Evolutionary conservation across 1,140 invertebrate genomes (phyloP).

Genomic region (Dysdera silvatica): DNA sequence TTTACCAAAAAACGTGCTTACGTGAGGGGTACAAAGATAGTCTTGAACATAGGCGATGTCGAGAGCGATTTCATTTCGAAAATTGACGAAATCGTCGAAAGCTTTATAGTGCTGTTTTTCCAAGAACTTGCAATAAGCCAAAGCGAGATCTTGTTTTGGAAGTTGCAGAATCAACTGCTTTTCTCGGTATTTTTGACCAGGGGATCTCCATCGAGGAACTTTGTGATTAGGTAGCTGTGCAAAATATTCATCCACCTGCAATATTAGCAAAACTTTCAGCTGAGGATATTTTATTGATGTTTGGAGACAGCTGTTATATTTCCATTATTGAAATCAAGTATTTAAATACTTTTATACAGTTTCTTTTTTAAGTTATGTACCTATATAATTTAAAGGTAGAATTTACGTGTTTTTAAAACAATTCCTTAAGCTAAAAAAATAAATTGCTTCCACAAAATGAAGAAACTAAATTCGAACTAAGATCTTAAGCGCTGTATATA

Average conservation of each 20-base stretch:
- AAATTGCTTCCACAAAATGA: no score
- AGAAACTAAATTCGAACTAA: no score
- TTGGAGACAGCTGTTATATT: slow-evolving; percentile 2
- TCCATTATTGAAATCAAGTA: not conserved
- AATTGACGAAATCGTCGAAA: slow-evolving; percentile 82
- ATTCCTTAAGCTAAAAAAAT: no score
- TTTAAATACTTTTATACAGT: no score
- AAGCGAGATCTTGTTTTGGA: slow-evolving; percentile 86
- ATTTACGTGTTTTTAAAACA: no score
- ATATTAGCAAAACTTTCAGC: slow-evolving; percentile 5
- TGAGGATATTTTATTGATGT: not conserved
- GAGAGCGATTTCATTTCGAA: slow-evolving; percentile 85
- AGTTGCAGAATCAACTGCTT: slow-evolving; percentile 78
- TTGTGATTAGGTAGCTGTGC: slow-evolving; percentile 64
- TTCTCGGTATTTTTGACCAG: slow-evolving; percentile 68
- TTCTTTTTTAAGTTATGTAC: no score
- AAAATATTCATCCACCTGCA: slow-evolving; percentile 61
- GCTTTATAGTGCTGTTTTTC: slow-evolving; percentile 60
- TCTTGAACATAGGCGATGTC: slow-evolving; percentile 76
- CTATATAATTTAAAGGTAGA: no score
- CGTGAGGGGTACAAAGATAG: slow-evolving; percentile 44
- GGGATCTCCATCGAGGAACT: slow-evolving; percentile 63
- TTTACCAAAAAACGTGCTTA: slow-evolving; percentile 40
- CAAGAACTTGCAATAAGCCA: slow-evolving; percentile 78
- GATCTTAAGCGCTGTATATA: no score